phyloP scores from a whole-genome alignment of 1,140 invertebrate species.

The Andrena cerasifolii region DNA sequence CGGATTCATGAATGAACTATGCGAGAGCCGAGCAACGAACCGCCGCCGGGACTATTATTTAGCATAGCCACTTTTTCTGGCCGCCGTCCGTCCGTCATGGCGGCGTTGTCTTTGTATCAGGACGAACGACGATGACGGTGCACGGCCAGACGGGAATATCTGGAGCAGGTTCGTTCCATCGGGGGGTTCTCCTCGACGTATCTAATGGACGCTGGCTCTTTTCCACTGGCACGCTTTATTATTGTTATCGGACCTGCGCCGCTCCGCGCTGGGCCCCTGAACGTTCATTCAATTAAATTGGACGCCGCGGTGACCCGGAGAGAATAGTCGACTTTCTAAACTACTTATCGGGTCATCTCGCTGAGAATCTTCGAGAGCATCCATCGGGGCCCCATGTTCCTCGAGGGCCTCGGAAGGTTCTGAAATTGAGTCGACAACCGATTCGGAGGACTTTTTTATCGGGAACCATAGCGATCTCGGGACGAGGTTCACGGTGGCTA shows the following conservation, averaged over 20 bases:
- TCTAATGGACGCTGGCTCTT: conserved; percentile 76
- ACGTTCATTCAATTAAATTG: conserved; percentile 47
- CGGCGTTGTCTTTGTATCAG: conserved; percentile 79
- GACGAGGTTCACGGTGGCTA: conserved; percentile 16
- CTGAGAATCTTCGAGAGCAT: neutral
- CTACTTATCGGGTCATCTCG: no score
- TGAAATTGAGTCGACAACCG: neutral
- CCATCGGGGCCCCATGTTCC: neutral
- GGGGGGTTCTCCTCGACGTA: conserved; percentile 55
- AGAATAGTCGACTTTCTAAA: conserved; percentile 33
- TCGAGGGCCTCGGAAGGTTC: neutral
- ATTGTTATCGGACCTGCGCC: conserved; percentile 77
- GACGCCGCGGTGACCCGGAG: neutral
- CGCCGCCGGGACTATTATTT: conserved; percentile 79
- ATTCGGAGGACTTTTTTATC: conserved; percentile 4
- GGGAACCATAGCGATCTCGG: conserved; percentile 32
- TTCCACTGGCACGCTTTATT: conserved; percentile 74
- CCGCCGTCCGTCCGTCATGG: conserved; percentile 56
- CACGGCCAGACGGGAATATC: conserved; percentile 66
- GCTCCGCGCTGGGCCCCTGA: conserved; percentile 1
- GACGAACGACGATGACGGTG: conserved; percentile 79
- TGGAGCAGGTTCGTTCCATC: conserved; percentile 69
- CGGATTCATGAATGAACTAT: conserved; percentile 77
- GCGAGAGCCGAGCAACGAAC: conserved; percentile 63
- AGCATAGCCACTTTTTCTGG: conserved; percentile 79